Base-by-base conservation (phyloP, 2,888 invertebrate species). In the Chydorus sphaericus region DNA sequence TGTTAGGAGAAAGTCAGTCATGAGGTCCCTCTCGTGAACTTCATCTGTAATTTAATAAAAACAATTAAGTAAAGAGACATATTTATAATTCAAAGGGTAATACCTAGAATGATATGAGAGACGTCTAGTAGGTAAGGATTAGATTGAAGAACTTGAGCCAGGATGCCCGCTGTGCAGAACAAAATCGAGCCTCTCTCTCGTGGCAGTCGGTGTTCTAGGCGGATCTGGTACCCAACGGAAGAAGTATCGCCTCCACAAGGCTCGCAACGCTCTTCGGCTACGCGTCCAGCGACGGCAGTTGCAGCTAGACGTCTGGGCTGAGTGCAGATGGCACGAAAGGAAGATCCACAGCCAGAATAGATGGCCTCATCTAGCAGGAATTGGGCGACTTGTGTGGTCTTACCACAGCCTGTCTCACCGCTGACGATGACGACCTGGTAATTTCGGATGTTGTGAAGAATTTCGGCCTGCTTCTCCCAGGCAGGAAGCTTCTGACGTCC, bases 351-450 rank as follows among this genome's bases (percentile, higher is more conserved):
- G 1, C 77, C 75, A 30, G 73, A 71, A 56, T 71, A 65, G 28
- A 92, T 79, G 63, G 79, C 82, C 62, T 84, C 74, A 67, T 94
- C 93, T 62, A 94, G 73, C 64, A 96, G 81, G 64, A 87, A 82
- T 70, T 94, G 94, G 2, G 89, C 83, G 5, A 93, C 81, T 73
- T 91, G 91, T 2, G 93, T 94, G 6, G 92, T 93, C 73, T 94
- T 94, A 6, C 93, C 93, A 73, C 92, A 93, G 0, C 93, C 91
- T 68, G 68, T 66, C 38, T 39, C 37, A 38, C 31, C 39, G 26
- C 36, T 48, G 30, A 29, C 20, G 11, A 58, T 30, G 11, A 50
- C 59, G 54, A 54, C 59, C 55, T 26, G 20, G 28, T 52, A 48
- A 16, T 49, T 53, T 33, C 39, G 36, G 38, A 56, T 48, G 16